Evolutionary conservation across 2,797 vertebrate genomes (phyloP).

Genomic region (Acestrorhynchus altus): DNA sequence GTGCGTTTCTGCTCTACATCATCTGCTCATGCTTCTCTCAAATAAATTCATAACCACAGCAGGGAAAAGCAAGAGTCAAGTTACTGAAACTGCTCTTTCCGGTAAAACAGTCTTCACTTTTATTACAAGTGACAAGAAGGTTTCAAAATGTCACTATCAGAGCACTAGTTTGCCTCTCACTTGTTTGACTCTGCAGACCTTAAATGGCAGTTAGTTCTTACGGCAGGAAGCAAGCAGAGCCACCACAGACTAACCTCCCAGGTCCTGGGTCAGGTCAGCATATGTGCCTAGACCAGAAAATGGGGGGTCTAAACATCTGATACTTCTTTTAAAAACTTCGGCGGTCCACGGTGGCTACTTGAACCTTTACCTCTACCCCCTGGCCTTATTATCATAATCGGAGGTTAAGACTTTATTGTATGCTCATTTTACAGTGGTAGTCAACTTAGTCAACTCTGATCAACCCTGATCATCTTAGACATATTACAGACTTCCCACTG

Average conservation of each 20-base stretch:
- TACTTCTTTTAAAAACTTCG: conserved; percentile 18
- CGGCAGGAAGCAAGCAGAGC: conserved; percentile 11
- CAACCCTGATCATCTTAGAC: conserved; percentile 24
- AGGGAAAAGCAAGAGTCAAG: conserved; percentile 16
- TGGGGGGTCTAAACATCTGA: conserved; percentile 42
- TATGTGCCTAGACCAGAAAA: conserved; percentile 33
- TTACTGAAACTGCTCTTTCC: conserved; percentile 31
- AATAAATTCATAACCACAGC: conserved; percentile 20
- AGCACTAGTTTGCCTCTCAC: neutral
- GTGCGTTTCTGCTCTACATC: conserved; percentile 28
- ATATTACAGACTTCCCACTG: neutral
- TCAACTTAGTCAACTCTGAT: neutral
- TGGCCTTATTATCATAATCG: conserved; percentile 17
- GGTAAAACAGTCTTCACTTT: conserved; percentile 21
- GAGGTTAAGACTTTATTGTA: conserved; percentile 11
- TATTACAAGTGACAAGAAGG: conserved; percentile 28
- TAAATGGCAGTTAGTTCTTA: conserved; percentile 17
- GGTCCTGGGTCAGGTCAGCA: conserved; percentile 39
- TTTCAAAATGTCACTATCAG: conserved; percentile 20
- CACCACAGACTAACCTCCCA: conserved; percentile 5
- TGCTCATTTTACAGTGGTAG: conserved; percentile 13
- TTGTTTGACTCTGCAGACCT: conserved; percentile 10
- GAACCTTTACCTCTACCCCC: conserved; percentile 30
- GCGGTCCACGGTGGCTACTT: conserved; percentile 26
- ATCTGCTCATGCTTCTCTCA: conserved; percentile 12